Evolutionary conservation across 2,113 vertebrate genomes (phyloP), one percentile per base, ranked within the genome.

Genomic region (Hucho hucho): DNA sequence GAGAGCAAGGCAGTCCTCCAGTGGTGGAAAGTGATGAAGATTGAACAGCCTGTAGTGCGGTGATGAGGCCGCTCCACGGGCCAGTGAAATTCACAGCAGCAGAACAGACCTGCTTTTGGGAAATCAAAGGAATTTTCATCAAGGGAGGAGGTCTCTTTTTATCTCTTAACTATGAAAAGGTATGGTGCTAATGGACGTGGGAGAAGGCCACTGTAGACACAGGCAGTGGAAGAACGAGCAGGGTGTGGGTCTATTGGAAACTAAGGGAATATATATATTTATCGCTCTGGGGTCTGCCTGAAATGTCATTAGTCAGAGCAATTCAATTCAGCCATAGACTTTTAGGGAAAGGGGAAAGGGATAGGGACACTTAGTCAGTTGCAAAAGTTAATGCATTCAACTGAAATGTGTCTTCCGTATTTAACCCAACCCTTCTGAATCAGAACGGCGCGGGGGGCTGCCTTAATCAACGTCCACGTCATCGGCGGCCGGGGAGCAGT

Each of bases 71-170:
- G 79, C 81, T 24, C 76, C 79, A 64, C 68, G 73, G 80, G 74
- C 73, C 66, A 78, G 79, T 74, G 75, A 76, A 61, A 80, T 70
- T 81, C 72, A 65, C 66, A 86, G 77, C 29, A 74, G 64, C 65
- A 83, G 78, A 79, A 80, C 74, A 79, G 71, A 76, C 26, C 75
- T 75, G 67, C 69, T 74, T 78, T 78, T 75, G 73, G 83, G 53
- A 74, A 73, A 87, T 88, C 79, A 88, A 85, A 87, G 75, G 66
- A 58, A 65, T 49, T 61, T 81, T 59, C 58, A 74, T 79, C 73
- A 49, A 46, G 56, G 69, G 70, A 56, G 61, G 65, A 64, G 65
- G 64, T 20, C 4, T 47, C 26, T 75, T 66, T 28, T 56, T 9
- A 47, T 75, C 77, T 37, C n/a, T 53, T 69, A 71, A 73, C 74